A percentile compares a stretch with the other conserved stretches of the same genome.
These are phyloP conservation scores for Propithecus deckenii DNA, from an alignment of 2,797 vertebrate species.

Conservation along the genomic window DNA sequence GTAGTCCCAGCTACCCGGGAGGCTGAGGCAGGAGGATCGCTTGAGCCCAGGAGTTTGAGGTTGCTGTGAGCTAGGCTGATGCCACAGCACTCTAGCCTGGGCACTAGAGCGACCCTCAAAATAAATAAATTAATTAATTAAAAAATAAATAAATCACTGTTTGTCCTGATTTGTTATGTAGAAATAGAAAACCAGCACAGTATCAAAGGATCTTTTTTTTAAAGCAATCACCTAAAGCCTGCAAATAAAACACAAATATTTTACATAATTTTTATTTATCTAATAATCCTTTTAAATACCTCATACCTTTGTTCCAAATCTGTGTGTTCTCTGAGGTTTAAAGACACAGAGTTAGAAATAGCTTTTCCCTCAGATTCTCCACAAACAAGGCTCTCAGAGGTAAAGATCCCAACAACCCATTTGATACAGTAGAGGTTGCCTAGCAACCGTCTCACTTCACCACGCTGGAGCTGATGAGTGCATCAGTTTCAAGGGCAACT, in stretches of 20 bases:
- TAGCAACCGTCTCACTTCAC: slow-evolving; percentile 46
- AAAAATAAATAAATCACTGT: background rate
- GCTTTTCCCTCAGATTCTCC: background rate
- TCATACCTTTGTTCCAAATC: background rate
- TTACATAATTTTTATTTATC: background rate
- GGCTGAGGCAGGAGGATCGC: no score
- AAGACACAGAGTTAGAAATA: background rate
- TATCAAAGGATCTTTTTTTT: background rate
- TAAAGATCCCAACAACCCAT: background rate
- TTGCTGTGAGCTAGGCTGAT: no score
- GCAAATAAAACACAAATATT: background rate
- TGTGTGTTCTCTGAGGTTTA: background rate
- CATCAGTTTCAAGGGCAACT: background rate
- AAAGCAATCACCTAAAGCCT: slow-evolving; percentile 13
- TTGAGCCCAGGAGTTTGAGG: no score
- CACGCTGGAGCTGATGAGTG: background rate
- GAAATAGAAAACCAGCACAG: background rate
- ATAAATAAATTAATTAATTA: no score
- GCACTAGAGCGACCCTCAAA: no score
- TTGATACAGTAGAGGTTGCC: background rate
- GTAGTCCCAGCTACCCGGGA: no score
- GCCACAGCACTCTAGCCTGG: no score
- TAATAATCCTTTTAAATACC: background rate
- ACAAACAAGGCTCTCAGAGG: background rate
- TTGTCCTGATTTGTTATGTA: background rate